Evolutionary conservation across 2,888 invertebrate genomes (phyloP), one percentile per base, ranked within the genome.

Genomic region (Calameuta idolon): DNA sequence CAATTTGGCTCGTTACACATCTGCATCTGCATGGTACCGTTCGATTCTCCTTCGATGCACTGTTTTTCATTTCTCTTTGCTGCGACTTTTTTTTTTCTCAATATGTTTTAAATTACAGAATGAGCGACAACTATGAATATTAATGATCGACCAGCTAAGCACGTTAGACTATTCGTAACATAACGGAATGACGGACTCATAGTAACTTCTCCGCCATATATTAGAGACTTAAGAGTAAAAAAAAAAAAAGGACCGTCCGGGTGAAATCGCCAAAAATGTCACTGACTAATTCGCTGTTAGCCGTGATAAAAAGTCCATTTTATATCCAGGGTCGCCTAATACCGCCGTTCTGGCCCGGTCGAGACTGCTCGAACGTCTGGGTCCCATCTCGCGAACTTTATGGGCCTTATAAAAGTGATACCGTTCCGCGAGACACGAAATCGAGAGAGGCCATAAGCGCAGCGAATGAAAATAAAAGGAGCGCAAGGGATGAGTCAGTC

Each of bases 361-460:
- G 77, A 81, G 82, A 82, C 84, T 82, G 84, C 83, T 86, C 85
- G 83, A 79, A 76, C 75, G 40, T 15, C 76, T 76, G 75, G 71
- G 71, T 78, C 79, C 77, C 55, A 55, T 55, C 55, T 82, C 86
- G 83, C 83, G 86, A 85, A 87, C 86, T 90, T 90, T 90, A 90
- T 87, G 87, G 87, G 87, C 83, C 87, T 89, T 89, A 89, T 89
- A 89, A 90, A 89, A 89, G 89, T 89, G 89, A 87, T 87, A 86
- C 84, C 86, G 82, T 83, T 83, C 55, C 80, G 82, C 77, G 77
- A 79, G 69, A 77, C 81, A 76, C 79, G 76, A 71, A 31, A 34
- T 33, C 33, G 12, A 71, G 71, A 34, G 34, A 34, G n/a, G n/a
- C 71, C 12, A 55, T 31, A 55, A 55, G 55, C 9, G 55, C 9